Evolutionary conservation across 2,888 invertebrate species (phyloP).

Genomic region (Allygus modestus): DNA sequence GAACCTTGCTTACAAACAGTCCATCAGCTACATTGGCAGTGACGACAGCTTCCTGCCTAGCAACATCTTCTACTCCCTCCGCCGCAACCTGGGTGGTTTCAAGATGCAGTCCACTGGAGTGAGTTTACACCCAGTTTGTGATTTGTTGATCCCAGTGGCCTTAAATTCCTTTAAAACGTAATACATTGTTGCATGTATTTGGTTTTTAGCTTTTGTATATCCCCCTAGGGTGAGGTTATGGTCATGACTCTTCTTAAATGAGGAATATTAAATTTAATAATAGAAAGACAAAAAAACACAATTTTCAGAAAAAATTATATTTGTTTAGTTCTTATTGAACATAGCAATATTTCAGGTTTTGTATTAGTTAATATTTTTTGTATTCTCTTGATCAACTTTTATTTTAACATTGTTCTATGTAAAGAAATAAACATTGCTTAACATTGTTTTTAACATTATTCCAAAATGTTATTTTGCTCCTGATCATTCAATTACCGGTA

Average conservation of each 20-base stretch:
- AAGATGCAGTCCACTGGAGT: conserved; percentile 70
- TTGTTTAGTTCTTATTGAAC: no score
- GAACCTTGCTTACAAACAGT: conserved; percentile 75
- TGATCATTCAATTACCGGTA: no score
- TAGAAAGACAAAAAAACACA: no score
- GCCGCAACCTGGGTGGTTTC: conserved; percentile 73
- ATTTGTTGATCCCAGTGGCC: background rate
- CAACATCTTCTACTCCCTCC: conserved; percentile 71
- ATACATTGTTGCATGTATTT: background rate
- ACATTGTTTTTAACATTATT: no score
- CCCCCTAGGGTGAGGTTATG: background rate
- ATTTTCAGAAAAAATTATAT: no score
- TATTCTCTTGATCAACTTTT: no score
- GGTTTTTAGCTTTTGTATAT: background rate
- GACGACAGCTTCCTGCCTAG: conserved; percentile 79
- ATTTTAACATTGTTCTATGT: no score
- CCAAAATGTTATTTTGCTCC: no score
- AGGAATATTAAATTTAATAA: no score
- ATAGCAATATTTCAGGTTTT: no score
- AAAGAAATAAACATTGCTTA: no score
- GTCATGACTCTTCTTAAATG: background rate
- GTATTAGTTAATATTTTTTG: no score
- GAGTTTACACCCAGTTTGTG: conserved; percentile 60
- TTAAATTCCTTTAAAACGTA: background rate
- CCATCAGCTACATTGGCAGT: conserved; percentile 77